A percentile compares a stretch with the other conserved stretches of the same genome.
These are phyloP conservation scores for Gorsachius goisagi DNA, from an alignment of 2,113 vertebrate species.

Conservation along the genomic window DNA sequence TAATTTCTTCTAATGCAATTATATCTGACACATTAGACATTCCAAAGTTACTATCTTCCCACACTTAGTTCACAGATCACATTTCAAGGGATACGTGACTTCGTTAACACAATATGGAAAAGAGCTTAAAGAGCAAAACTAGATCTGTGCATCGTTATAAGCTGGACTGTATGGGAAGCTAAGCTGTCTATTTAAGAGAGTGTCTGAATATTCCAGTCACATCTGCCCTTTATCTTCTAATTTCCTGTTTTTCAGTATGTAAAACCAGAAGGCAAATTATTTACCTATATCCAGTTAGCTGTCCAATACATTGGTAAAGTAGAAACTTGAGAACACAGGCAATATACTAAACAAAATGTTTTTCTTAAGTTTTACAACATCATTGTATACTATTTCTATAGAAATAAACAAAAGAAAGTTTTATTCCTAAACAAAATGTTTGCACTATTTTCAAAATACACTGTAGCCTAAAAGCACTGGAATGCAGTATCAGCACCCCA, in stretches of 20 bases:
- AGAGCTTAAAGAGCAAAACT: background rate
- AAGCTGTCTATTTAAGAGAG: background rate
- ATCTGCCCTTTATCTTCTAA: background rate
- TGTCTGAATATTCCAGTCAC: background rate
- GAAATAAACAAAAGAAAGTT: background rate
- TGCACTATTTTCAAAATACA: background rate
- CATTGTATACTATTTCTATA: background rate
- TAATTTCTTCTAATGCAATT: background rate
- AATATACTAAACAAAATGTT: background rate
- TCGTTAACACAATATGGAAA: background rate
- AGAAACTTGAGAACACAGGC: background rate
- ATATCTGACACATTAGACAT: background rate
- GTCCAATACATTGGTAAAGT: background rate
- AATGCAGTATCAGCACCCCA: background rate
- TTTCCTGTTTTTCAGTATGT: background rate
- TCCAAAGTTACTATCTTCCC: background rate
- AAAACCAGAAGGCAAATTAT: background rate
- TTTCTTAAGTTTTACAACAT: background rate
- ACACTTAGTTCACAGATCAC: background rate
- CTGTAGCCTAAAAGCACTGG: background rate
- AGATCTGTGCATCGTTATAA: background rate
- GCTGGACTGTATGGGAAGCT: background rate
- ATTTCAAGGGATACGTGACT: background rate
- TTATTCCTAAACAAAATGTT: background rate
- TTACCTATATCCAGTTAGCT: background rate